These are phyloP conservation scores for Patella pellucida DNA, from an alignment of 2,888 invertebrate species.

Conservation along the genomic window DNA sequence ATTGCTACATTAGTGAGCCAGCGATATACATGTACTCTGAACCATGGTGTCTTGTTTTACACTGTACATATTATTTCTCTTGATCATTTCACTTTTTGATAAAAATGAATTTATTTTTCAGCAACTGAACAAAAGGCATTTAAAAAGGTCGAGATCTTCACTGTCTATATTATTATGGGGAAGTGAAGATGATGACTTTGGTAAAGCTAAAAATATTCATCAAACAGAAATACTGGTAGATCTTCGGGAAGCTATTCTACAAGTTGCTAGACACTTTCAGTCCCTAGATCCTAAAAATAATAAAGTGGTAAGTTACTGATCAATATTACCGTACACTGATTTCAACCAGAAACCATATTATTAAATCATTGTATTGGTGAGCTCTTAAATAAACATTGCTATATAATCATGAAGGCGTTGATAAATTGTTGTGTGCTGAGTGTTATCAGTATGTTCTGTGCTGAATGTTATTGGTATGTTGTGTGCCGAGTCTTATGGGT, in stretches of 20 bases:
- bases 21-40: too few relatives aligned
- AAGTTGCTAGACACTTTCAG: conserved; percentile 93
- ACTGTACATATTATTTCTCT: neutral
- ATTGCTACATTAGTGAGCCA: too few relatives aligned
- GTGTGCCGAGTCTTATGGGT: too few relatives aligned
- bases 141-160: conserved; percentile 91
- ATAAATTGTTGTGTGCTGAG: too few relatives aligned
- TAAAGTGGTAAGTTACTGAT: conserved; percentile 71
- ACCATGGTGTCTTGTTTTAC: neutral
- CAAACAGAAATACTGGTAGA: conserved; percentile 99
- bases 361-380: too few relatives aligned
- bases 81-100: too few relatives aligned
- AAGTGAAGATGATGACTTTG: conserved; percentile 76
- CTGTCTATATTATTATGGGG: conserved; percentile 83
- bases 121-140: conserved; percentile 81
- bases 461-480: too few relatives aligned
- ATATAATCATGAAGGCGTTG: too few relatives aligned
- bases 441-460: too few relatives aligned
- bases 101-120: conserved; percentile 43
- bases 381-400: too few relatives aligned
- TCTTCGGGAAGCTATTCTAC: conserved; percentile 93
- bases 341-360: too few relatives aligned
- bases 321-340: too few relatives aligned
- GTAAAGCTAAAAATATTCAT: conserved; percentile 92
- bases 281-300: conserved; percentile 86